Base-by-base conservation (phyloP, 2,113 vertebrate species). In the Chrysochloris asiatica region DNA sequence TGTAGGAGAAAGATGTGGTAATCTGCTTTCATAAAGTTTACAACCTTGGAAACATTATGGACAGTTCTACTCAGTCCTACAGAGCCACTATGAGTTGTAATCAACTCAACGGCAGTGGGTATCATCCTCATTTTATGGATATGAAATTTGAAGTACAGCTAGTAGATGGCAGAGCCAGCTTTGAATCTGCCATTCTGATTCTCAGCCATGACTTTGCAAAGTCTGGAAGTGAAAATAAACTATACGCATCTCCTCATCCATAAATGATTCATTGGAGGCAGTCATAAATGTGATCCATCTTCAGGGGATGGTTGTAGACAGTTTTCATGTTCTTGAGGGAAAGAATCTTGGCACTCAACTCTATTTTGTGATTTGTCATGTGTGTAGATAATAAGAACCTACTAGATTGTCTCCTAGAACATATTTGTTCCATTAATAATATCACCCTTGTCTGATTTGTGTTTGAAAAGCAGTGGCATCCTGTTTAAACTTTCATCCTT, bases 361-460 rank as follows among this genome's bases (percentile, higher is more conserved):
- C 4, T 59, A 69, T 83, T 89, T 89, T 88, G 69, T 78, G 82
- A 73, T 59, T 79, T 93, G 48, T 83, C 72, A 41, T 65, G 33
- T 83, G 69, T 91, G 28, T 76, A 88, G 78, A 93, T 90, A 92
- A 33, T 63, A 85, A 82, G 83, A 90, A 65, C 84, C 47, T 67
- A 86, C 52, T 86, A 61, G 24, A 50, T 65, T 91, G 87, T 82
- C 41, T 63, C 26, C 56, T 65, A 33, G 75, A 92, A 48, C 19
- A 11, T 72, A 52, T 36, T 92, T 92, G 17, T 92, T 90, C 30
- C 59, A 54, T 82, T 75, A 75, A 78, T 93, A 81, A 59, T 56
- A 30, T 72, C 80, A 78, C 59, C 19, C 33, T 86, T 0, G 2
- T 36, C 47, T 90, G 65, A 43, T 80, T 79, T 61, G 80, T 78